A percentile compares a stretch with the other conserved stretches of the same genome.
These are phyloP conservation scores for Pocillopora grandis DNA, from an alignment of 92 coral and sea anemone species.

Conservation along the genomic window DNA sequence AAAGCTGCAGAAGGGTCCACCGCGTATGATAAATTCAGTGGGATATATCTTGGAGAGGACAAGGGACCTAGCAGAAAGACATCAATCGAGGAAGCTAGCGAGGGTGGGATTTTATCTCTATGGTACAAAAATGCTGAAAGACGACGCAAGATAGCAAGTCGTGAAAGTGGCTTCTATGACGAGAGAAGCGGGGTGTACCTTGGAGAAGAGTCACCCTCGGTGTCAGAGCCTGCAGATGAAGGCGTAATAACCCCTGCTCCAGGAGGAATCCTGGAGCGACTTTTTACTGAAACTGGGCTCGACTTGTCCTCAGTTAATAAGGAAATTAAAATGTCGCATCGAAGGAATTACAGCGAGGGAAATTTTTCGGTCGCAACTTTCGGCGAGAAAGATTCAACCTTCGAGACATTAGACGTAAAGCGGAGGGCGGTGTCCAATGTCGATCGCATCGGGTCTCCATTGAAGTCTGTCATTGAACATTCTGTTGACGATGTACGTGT, in stretches of 20 bases:
- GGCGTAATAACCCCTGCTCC: slow-evolving; percentile 52
- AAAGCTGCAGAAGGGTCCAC: slow-evolving; percentile 67
- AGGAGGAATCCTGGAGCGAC: slow-evolving; percentile 77
- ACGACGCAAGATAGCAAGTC: slow-evolving; percentile 72
- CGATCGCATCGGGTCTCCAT: slow-evolving; percentile 31
- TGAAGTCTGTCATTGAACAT: slow-evolving; percentile 14
- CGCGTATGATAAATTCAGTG: slow-evolving; percentile 87
- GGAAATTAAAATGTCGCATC: slow-evolving; percentile 52
- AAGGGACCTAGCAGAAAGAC: slow-evolving; percentile 45
- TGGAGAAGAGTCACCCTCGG: slow-evolving; percentile 82
- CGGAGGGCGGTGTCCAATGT: slow-evolving; percentile 73
- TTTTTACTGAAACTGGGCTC: slow-evolving; percentile 34
- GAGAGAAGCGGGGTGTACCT: slow-evolving; percentile 94
- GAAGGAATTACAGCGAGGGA: slow-evolving; percentile 77
- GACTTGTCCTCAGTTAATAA: slow-evolving; percentile 1
- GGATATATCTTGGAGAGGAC: slow-evolving; percentile 92
- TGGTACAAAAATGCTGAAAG: slow-evolving; percentile 89
- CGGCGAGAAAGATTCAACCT: slow-evolving; percentile 15
- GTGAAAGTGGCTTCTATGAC: slow-evolving; percentile 89
- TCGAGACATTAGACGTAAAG: slow-evolving; percentile 52
- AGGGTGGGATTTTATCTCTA: slow-evolving; percentile 73
- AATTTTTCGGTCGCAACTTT: slow-evolving; percentile 41
- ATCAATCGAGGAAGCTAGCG: slow-evolving; percentile 34
- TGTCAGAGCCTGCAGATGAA: slow-evolving; percentile 59
- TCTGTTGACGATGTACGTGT: slow-evolving; percentile 4